Evolutionary conservation across 2,888 invertebrate species (phyloP), one percentile per base, ranked within the genome.

Genomic region (Heterodera filipjevi): DNA sequence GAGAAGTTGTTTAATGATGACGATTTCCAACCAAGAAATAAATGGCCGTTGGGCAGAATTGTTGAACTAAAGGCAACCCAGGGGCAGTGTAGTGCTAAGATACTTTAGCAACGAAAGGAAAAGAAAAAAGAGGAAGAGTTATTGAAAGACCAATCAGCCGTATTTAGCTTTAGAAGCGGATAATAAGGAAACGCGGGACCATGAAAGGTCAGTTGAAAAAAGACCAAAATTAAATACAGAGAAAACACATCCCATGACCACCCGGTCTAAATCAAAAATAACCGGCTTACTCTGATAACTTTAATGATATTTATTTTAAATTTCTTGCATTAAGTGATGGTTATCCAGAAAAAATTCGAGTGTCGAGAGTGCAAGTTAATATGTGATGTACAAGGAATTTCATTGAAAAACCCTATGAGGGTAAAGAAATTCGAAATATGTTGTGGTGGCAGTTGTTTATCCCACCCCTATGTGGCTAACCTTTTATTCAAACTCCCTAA

Each of bases 11-110:
- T 72, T 8, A 39, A 44, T 8, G 72, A 72, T 19, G 72, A 72
- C 6, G 39, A 72, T 1, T 8, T 22, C 14, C 16, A 3, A 5
- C 44, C 72, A 6, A 14, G 39, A 1, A 72, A 72, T 22, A 6
- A 16, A 16, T 72, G 72, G 72, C 19, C 72, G 5, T 39, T 72
- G 39, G 72, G 72, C 8, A 12, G 39, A 39, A 39, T 72, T 39
- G 22, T 35, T 8, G 22, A 72, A 39, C 22, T 72, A 3, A 3
- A 39, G 72, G 72, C 3, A 6, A 14, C 1, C 22, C 3, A 16
- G 19, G 3, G 1, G 22, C 14, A 0, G 59, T 72, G 72, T 2
- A 72, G 72, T 39, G 72, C 22, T 5, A n/a, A 59, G n/a, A n/a
- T 59, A 8, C n/a, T 8, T 19, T 53, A 1, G 19, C 53, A 22